Evolutionary conservation across 2,888 invertebrate species (phyloP).

Genomic region (Cheilosia soror): DNA sequence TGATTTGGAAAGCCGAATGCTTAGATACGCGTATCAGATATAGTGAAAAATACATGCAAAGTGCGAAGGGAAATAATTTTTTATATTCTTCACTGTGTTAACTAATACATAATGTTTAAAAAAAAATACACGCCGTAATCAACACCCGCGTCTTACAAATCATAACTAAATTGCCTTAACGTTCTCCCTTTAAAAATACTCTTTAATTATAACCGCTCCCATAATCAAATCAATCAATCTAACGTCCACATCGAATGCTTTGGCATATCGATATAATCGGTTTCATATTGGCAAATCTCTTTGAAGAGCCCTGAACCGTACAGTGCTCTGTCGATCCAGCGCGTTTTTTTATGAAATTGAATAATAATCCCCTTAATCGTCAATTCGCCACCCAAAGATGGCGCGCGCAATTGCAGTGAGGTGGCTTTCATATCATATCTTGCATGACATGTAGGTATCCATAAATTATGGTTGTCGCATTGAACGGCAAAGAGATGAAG

Average conservation of each 20-base stretch:
- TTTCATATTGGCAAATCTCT: slow-evolving; percentile 57
- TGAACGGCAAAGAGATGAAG: slow-evolving; percentile 51
- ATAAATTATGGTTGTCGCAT: slow-evolving; percentile 61
- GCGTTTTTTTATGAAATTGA: slow-evolving; percentile 56
- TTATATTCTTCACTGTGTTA: too few species aligned
- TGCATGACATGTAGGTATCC: slow-evolving; percentile 45
- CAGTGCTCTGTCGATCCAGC: slow-evolving; percentile 35
- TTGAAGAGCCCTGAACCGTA: slow-evolving; percentile 63
- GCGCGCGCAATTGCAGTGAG: slow-evolving; percentile 40
- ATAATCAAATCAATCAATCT: slow-evolving; percentile 61
- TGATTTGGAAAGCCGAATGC: too few species aligned
- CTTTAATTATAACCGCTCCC: slow-evolving; percentile 37
- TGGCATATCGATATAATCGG: not conserved
- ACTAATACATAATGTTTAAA: too few species aligned
- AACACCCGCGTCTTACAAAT: too few species aligned
- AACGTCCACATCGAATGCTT: slow-evolving; percentile 28
- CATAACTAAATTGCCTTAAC: not conserved
- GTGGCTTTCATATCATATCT: slow-evolving; percentile 50
- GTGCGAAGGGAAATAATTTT: too few species aligned
- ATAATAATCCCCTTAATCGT: slow-evolving; percentile 63
- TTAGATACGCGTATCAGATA: too few species aligned
- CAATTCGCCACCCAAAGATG: slow-evolving; percentile 58
- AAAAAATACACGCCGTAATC: too few species aligned
- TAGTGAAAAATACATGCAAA: too few species aligned
- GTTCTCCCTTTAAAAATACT: slow-evolving; percentile 31